Base-by-base conservation (phyloP, 2,797 vertebrate species). In the Spizella passerina region DNA sequence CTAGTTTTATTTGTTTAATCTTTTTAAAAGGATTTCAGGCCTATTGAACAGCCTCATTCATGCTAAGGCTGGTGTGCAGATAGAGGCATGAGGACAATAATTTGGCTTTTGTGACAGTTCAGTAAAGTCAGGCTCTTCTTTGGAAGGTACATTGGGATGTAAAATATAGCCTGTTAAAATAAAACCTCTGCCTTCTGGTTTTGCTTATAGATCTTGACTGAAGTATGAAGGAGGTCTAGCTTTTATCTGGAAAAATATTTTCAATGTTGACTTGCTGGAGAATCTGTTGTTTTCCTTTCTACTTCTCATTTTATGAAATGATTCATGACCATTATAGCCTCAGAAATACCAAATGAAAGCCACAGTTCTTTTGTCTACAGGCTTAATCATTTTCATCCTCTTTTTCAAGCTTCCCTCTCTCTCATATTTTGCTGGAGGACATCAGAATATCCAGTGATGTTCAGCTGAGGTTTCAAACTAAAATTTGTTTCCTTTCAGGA, bases 331-430 rank as follows among this genome's bases (percentile, higher is more conserved):
- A 82, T 96, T 96, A 88, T 84, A 95, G 83, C 92, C 90, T 94
- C 95, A 94, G 64, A 96, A 96, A 96, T 96, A 88, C 92, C 93
- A 88, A 96, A 89, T 77, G 71, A 91, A 96, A 95, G 81, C 94
- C 86, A 2, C 94, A 95, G 68, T 86, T 96, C 94, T 92, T 96
- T 96, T 96, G 95, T 96, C 92, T 96, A 78, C 64, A 65, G 66
- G 34, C 68, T 92, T 96, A 95, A 96, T 96, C 41, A 95, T 92
- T 96, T 95, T 96, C 94, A 94, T 96, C 52, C 75, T 93, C 73
- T 84, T 96, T 78, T 96, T 91, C 68, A 86, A 93, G 91, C 64
- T 94, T 93, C 70, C n/a, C 32, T 46, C 86, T 91, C 60, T 88
- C 82, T 94, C 68, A 46, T 94, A 65, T 94, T 94, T 96, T 93